Conservation (phyloP, 2,888 invertebrate species). For the Micoletzkya japonica region DNA sequence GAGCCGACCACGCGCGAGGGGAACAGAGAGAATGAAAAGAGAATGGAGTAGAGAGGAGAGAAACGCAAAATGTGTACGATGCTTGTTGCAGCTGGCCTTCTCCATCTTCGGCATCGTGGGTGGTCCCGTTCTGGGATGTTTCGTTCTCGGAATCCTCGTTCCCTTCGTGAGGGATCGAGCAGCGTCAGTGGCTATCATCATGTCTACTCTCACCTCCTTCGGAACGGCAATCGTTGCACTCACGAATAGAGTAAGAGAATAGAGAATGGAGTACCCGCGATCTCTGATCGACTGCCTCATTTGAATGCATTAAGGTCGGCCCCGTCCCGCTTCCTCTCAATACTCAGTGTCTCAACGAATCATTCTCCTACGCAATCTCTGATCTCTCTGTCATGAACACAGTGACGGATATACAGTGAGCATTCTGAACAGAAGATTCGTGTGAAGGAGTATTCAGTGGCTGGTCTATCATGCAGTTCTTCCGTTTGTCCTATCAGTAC, state of each 20-base stretch:
- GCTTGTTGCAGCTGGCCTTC: slow-evolving; percentile 47
- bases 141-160: slow-evolving; percentile 55
- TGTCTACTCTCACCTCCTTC: slow-evolving; percentile 75
- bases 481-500: slow-evolving; percentile 68
- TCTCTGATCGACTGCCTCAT: too few relatives aligned
- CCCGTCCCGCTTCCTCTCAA: slow-evolving; percentile 34
- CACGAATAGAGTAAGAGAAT: slow-evolving; percentile 38
- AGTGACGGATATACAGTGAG: slow-evolving; percentile 23
- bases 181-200: slow-evolving; percentile 73
- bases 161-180: slow-evolving; percentile 69
- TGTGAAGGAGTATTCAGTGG: slow-evolving; percentile 31
- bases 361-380: slow-evolving; percentile 3
- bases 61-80: too few relatives aligned
- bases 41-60: too few relatives aligned
- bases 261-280: too few relatives aligned
- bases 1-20: too few relatives aligned
- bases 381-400: slow-evolving; percentile 13
- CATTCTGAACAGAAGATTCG: neutral
- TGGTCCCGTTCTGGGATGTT: slow-evolving; percentile 56
- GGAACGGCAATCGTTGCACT: slow-evolving; percentile 75
- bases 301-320: slow-evolving; percentile 4
- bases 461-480: slow-evolving; percentile 25
- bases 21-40: too few relatives aligned
- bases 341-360: slow-evolving; percentile 21
- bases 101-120: slow-evolving; percentile 59